Percentiles rank a stretch among this genome's conserved stretches.
phyloP scores from a whole-genome alignment of 2,113 vertebrate species.

The Pseudopodoces humilis region DNA sequence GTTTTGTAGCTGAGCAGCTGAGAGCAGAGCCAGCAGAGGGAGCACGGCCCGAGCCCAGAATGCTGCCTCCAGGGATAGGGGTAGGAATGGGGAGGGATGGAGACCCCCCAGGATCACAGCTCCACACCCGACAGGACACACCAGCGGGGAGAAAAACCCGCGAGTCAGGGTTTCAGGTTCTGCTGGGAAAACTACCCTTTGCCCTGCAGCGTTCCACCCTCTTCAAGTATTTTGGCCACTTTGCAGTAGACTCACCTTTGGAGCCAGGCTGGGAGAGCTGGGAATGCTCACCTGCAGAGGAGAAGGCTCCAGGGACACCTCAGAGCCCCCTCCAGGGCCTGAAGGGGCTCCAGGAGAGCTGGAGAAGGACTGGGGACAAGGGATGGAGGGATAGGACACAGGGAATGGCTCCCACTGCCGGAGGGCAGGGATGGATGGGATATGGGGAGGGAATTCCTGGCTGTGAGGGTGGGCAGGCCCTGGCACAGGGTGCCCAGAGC shows the following conservation, averaged over 20 bases:
- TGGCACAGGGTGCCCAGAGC: not conserved
- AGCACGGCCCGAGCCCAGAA: not conserved
- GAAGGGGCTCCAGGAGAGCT: not conserved
- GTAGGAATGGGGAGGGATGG: not conserved
- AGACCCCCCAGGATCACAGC: accelerated
- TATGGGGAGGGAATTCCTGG: accelerated
- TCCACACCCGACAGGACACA: accelerated
- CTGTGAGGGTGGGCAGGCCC: accelerated
- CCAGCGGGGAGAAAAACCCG: accelerated
- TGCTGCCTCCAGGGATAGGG: no score
- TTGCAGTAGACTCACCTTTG: not conserved
- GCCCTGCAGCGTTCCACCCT: accelerated
- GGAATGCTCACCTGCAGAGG: not conserved
- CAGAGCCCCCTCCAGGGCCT: accelerated
- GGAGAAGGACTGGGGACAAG: not conserved
- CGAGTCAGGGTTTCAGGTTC: accelerated
- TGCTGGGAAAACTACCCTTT: not conserved
- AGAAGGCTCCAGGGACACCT: not conserved
- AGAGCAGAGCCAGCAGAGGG: slow-evolving; percentile 40
- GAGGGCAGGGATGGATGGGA: not conserved
- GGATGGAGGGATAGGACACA: not conserved
- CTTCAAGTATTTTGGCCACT: not conserved
- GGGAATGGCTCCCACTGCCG: not conserved
- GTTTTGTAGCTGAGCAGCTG: accelerated
- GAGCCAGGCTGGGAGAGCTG: not conserved